A percentile compares a stretch with the other conserved stretches of the same genome.
Evolutionary conservation across 2,888 invertebrate genomes (phyloP).

Genomic region (Leucania comma): DNA sequence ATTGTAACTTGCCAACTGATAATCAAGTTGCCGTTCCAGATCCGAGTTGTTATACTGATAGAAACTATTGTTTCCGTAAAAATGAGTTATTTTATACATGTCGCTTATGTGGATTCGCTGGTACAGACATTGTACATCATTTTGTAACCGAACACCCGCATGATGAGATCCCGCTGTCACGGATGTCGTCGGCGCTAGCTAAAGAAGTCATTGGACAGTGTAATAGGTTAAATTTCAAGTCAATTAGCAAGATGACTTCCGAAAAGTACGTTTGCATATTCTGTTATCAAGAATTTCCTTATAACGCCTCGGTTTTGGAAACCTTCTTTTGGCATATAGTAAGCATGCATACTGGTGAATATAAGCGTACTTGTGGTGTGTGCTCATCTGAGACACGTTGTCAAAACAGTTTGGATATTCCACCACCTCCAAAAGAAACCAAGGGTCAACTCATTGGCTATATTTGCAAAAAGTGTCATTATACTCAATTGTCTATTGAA

Average conservation of each 20-base stretch:
- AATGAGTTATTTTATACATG: constrained; percentile 87
- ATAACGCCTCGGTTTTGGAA: constrained; percentile 76
- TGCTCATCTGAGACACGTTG: constrained; percentile 86
- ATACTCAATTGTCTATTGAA: constrained; percentile 91
- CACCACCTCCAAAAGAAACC: constrained; percentile 81
- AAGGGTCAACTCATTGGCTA: constrained; percentile 89
- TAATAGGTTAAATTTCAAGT: constrained; percentile 80
- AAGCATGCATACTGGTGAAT: constrained; percentile 95
- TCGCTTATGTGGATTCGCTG: constrained; percentile 91
- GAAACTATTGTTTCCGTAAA: constrained; percentile 83
- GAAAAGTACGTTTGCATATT: constrained; percentile 84
- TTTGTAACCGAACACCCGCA: constrained; percentile 92
- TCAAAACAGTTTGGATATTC: constrained; percentile 81
- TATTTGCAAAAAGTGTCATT: constrained; percentile 94
- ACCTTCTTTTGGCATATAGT: constrained; percentile 93
- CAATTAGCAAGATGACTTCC: constrained; percentile 78
- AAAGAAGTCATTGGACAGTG: constrained; percentile 90
- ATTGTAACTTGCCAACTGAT: constrained; percentile 2
- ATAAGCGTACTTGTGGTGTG: constrained; percentile 91
- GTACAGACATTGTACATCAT: constrained; percentile 92
- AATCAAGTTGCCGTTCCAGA: constrained; percentile 68
- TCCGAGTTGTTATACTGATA: constrained; percentile 81
- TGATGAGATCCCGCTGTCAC: constrained; percentile 92
- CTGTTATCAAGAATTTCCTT: constrained; percentile 82
- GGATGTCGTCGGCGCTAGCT: constrained; percentile 89